Evolutionary conservation across 1,140 invertebrate genomes (phyloP).

Genomic region (Drosophila varians): DNA sequence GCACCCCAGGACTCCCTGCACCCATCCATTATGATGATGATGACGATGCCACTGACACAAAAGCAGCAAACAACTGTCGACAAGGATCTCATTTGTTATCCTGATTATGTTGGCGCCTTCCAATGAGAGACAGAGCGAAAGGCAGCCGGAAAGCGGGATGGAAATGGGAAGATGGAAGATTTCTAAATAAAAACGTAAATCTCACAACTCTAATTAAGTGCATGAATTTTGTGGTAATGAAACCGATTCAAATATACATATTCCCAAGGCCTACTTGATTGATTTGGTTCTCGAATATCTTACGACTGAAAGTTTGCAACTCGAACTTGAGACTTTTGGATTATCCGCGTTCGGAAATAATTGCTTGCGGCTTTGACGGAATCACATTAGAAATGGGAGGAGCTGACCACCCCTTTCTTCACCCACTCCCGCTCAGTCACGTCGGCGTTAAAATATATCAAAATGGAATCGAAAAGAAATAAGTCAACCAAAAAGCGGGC

Average conservation of each 20-base stretch:
- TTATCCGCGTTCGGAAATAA: too few relatives aligned
- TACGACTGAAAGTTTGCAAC: too few relatives aligned
- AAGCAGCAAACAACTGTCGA: conserved; percentile 81
- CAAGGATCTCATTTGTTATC: conserved; percentile 81
- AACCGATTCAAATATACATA: too few relatives aligned
- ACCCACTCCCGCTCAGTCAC: neutral
- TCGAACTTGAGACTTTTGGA: neutral
- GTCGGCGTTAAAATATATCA: conserved; percentile 17
- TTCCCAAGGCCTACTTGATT: too few relatives aligned
- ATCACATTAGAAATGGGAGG: neutral
- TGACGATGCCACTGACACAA: conserved; percentile 80
- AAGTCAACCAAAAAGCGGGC: conserved; percentile 7
- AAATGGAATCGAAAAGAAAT: conserved; percentile 14
- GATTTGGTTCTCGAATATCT: too few relatives aligned
- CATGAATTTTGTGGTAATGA: neutral
- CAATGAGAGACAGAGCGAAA: conserved; percentile 42
- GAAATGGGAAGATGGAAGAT: neutral
- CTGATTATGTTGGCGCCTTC: conserved; percentile 81
- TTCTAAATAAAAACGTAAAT: conserved; percentile 9
- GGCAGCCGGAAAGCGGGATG: neutral
- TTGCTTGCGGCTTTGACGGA: neutral
- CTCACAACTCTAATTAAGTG: neutral
- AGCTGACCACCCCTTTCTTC: too few relatives aligned
- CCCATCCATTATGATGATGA: conserved; percentile 39
- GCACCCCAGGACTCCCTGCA: neutral